Base-by-base conservation (phyloP, 2,888 invertebrate species). In the Ganaspis brasiliensis region DNA sequence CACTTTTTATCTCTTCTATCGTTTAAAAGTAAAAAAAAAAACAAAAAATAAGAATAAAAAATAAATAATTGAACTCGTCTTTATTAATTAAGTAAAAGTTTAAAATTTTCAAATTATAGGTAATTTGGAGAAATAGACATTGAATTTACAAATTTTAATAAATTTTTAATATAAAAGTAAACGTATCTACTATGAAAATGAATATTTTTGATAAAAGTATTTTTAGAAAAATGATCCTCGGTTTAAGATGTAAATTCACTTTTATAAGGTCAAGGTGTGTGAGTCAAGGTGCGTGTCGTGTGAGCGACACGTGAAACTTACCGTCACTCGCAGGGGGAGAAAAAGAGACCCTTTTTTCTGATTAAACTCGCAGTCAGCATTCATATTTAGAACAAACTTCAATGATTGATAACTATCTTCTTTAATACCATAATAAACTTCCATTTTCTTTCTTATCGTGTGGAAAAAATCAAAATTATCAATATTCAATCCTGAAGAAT, bases 221-320 rank as follows among this genome's bases (percentile, higher is more conserved):
- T 35, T 59, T 35, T 9, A 59, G 4, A 31, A 31, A 59, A 35
- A 10, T 9, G n/a, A 35, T 35, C 35, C 31, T 16, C n/a, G 16
- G 16, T 10, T 59, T 10, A 10, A 59, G 0, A 16, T 35, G 59
- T 35, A 63, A 63, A 21, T 19, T 21, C 19, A 63, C 1, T 14
- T 45, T 14, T 45, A 12, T 40, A 31, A 31, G 31, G 24, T 14
- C 12, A 24, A 56, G 56, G 14, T 24, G n/a, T n/a, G n/a, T n/a
- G n/a, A n/a, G n/a, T n/a, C n/a, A n/a, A n/a, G 24, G 56, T 56
- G 24, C 56, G 56, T 56, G 56, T 56, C 56, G 21, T 55, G 55
- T 55, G 9, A 19, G 1, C 8, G 55, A 21, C 55, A 55, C 55
- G 21, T 55, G 21, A 55, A 55, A 21, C 10, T 55, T 3, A n/a